phyloP scores from a whole-genome alignment of 2,113 vertebrate genomes.

The Tiliqua scincoides region DNA sequence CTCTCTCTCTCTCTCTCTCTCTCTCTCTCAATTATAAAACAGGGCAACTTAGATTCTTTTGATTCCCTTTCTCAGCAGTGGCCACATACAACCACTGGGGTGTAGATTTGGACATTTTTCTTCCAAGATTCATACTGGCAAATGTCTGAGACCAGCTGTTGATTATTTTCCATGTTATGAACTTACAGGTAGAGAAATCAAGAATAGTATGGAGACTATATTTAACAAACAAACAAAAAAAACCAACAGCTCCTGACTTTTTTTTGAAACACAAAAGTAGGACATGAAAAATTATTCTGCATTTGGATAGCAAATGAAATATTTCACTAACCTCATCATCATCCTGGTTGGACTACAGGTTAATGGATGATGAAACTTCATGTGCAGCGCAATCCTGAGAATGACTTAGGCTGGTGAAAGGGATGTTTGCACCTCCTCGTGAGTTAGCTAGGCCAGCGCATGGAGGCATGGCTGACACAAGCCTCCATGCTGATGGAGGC shows the following conservation, averaged over 20 bases:
- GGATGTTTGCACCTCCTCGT: too few relatives aligned
- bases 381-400: too few relatives aligned
- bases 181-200: slow-evolving; percentile 40
- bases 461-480: too few relatives aligned
- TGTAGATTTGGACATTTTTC: slow-evolving; percentile 5
- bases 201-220: background rate
- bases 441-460: too few relatives aligned
- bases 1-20: slow-evolving; percentile 44
- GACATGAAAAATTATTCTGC: background rate
- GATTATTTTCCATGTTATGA: slow-evolving; percentile 38
- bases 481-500: too few relatives aligned
- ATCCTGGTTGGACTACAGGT: background rate
- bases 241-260: background rate
- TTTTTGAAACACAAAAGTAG: background rate
- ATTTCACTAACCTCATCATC: background rate
- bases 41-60: background rate
- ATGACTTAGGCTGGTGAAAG: too few relatives aligned
- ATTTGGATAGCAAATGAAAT: background rate
- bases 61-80: background rate
- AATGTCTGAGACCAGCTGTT: slow-evolving; percentile 36
- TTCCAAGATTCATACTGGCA: background rate
- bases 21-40: slow-evolving; percentile 48
- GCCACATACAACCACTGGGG: background rate
- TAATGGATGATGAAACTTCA: background rate
- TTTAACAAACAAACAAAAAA: background rate